A percentile compares a stretch with the other conserved stretches of the same genome.
Conservation (phyloP, 1,140 invertebrate genomes). For the Grapholita molesta region DNA sequence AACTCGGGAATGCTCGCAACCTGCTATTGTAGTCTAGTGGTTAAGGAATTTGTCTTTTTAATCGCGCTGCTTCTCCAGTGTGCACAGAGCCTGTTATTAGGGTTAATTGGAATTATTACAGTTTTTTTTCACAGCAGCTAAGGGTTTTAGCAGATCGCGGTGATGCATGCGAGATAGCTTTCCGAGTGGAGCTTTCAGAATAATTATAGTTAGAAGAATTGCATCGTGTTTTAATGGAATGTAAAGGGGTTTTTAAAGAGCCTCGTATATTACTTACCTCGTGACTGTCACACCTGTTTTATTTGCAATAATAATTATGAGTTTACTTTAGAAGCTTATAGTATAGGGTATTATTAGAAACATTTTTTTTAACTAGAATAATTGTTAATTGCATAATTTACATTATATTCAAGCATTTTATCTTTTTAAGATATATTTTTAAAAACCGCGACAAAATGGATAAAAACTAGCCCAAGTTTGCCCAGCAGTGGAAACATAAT, state of each 20-base stretch:
- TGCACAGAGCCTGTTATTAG: slow-evolving; percentile 71
- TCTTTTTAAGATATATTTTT: too few species aligned
- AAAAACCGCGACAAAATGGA: too few species aligned
- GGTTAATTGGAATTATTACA: slow-evolving; percentile 77
- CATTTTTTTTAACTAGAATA: not conserved
- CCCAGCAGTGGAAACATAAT: too few species aligned
- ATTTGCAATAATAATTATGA: slow-evolving; percentile 1
- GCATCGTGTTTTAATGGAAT: slow-evolving; percentile 42
- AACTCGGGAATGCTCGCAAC: slow-evolving; percentile 59
- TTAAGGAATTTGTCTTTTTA: slow-evolving; percentile 77
- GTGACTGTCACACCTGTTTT: slow-evolving; percentile 3
- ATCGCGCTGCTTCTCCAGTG: slow-evolving; percentile 62
- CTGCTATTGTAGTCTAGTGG: slow-evolving; percentile 70
- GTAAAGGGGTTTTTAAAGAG: slow-evolving; percentile 8
- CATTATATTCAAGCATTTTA: too few species aligned
- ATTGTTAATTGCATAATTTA: too few species aligned
- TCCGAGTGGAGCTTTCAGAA: slow-evolving; percentile 53
- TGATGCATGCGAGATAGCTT: slow-evolving; percentile 52
- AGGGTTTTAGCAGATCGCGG: slow-evolving; percentile 55
- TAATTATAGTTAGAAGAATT: slow-evolving; percentile 53
- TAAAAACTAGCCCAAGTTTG: too few species aligned
- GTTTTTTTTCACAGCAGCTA: slow-evolving; percentile 61
- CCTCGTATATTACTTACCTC: not conserved
- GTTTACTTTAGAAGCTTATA: not conserved
- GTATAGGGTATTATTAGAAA: not conserved